phyloP scores from a whole-genome alignment of 37 sponge, comb jelly and placozoan genomes.

The Tethya wilhelma region DNA sequence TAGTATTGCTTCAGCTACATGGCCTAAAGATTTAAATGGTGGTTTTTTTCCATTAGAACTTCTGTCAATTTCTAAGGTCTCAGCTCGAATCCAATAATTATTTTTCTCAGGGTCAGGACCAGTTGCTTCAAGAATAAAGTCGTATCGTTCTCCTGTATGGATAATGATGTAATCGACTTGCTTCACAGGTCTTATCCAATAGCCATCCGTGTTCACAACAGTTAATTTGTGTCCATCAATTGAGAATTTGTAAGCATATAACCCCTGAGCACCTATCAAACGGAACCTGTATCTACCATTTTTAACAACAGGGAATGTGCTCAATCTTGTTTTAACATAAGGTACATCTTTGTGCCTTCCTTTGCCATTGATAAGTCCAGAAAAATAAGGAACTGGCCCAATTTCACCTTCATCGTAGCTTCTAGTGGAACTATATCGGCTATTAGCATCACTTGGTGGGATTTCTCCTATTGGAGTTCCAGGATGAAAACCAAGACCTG shows the following conservation, averaged over 20 bases:
- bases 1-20: conserved; percentile 53
- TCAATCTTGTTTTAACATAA: conserved; percentile 29
- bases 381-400: conserved; percentile 50
- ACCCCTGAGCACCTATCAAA: conserved; percentile 63
- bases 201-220: conserved; percentile 73
- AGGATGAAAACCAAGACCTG: conserved; percentile 14
- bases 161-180: conserved; percentile 74
- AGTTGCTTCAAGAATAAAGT: conserved; percentile 56
- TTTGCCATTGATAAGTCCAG: conserved; percentile 62
- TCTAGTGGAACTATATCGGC: conserved; percentile 8
- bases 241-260: conserved; percentile 58
- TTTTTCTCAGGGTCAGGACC: not conserved
- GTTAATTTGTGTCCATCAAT: conserved; percentile 76
- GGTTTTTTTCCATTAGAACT: conserved; percentile 3
- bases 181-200: conserved; percentile 32
- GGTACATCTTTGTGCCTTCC: conserved; percentile 46
- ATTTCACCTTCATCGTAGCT: conserved; percentile 12
- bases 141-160: conserved; percentile 82
- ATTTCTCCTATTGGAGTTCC: conserved; percentile 9
- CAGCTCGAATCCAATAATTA: conserved; percentile 58
- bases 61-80: conserved; percentile 46
- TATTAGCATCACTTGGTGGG: not conserved
- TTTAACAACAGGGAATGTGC: conserved; percentile 36
- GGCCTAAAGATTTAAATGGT: conserved; percentile 19
- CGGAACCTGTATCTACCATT: conserved; percentile 73